Base-by-base conservation (phyloP, 2,797 vertebrate species). In the Hoplostethus atlanticus region DNA sequence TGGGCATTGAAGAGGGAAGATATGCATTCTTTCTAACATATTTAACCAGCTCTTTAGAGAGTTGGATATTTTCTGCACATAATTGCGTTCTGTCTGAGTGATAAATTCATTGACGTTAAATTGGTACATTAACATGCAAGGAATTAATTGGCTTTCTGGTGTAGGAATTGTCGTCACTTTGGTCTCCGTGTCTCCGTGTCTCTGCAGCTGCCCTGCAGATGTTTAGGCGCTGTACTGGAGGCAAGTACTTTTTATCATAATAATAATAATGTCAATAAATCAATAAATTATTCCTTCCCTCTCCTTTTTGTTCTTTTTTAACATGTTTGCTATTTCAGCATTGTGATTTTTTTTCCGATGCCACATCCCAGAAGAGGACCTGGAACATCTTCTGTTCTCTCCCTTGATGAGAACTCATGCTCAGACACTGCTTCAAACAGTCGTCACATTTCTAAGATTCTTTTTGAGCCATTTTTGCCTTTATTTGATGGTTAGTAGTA, bases 211-310 rank as follows among this genome's bases (percentile, higher is more conserved):
- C 11, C 38, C 69, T 77, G 56, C 34, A 48, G 66, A 89, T 73
- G 28, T 81, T 79, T 57, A 69, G 55, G 36, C 1, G 10, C 10
- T 10, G 11, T 3, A 53, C 57, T 63, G 36, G 13, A 61, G 61
- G 52, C 46, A 74, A 58, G 60, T 73, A 55, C 36, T 47, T 71
- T 79, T 68, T 21, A n/a, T n/a, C n/a, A n/a, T n/a, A n/a, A n/a
- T n/a, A n/a, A n/a, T n/a, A n/a, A n/a, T n/a, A n/a, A n/a, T 38
- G 84, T 85, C 74, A 86, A 84, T 83, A 85, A 86, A 76, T 15
- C 44, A 4, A 58, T 61, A 80, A 86, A 89, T 89, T 60, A 91
- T 90, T 91, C 4, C 9, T 11, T 57, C 77, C 17, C 16, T 47
- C 17, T 47, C 17, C 51, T 50, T 63, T 73, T 72, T 59, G 31